Conservation (phyloP, 2,113 vertebrate species). For the Probosciger aterrimus region DNA sequence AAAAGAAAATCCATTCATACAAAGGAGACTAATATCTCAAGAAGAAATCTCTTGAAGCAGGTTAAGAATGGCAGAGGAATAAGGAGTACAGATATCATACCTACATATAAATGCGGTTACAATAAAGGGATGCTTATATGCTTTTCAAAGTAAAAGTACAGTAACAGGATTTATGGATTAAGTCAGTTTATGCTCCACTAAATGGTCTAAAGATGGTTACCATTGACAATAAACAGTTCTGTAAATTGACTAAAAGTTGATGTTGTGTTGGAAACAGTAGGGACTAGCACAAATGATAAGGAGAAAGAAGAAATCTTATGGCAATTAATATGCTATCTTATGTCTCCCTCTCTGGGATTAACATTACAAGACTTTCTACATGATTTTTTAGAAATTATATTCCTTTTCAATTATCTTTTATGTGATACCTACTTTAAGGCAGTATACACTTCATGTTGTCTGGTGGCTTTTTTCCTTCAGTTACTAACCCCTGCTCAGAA, state of each 20-base stretch:
- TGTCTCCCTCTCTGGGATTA: constrained; percentile 15
- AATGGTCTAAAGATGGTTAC: neutral
- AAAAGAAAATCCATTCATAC: neutral
- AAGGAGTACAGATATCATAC: neutral
- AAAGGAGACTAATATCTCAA: neutral
- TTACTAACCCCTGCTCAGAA: neutral
- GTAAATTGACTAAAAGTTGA: neutral
- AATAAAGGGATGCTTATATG: neutral
- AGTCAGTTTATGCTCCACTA: neutral
- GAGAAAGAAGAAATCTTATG: constrained; percentile 6
- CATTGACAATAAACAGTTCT: neutral
- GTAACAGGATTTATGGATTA: neutral
- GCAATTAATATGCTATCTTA: constrained; percentile 40
- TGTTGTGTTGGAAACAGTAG: neutral
- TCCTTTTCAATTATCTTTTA: neutral
- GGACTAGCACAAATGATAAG: neutral
- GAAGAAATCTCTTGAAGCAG: neutral
- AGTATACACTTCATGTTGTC: neutral
- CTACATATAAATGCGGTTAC: neutral
- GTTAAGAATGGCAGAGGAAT: neutral
- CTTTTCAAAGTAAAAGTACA: neutral
- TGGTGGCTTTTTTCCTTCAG: neutral
- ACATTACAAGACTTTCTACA: neutral
- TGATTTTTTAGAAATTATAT: neutral
- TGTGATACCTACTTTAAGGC: neutral